Percentiles rank a stretch among this genome's conserved stretches.
Evolutionary conservation across 2,113 vertebrate genomes (phyloP).

Genomic region (Xiphophorus maculatus): DNA sequence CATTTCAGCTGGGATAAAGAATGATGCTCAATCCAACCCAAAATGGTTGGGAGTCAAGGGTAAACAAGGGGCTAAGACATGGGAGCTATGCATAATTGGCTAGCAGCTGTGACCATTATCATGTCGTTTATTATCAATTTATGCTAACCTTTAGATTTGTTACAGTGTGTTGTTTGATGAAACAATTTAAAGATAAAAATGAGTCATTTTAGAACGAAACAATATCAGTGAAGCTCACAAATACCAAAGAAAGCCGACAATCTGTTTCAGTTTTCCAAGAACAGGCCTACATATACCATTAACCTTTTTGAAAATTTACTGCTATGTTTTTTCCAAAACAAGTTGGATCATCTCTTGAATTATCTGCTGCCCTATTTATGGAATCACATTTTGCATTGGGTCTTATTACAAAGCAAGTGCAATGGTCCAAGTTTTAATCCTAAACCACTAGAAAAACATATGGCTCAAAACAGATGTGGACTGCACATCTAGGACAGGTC

Average conservation of each 20-base stretch:
- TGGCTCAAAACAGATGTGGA: constrained; percentile 61
- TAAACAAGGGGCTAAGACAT: constrained; percentile 59
- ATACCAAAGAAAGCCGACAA: constrained; percentile 5
- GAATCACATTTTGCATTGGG: constrained; percentile 10
- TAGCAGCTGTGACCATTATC: constrained; percentile 69
- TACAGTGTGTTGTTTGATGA: constrained; percentile 40
- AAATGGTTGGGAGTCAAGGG: constrained; percentile 64
- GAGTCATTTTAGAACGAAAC: neutral
- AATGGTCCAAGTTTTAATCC: constrained; percentile 28
- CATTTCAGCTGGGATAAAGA: constrained; percentile 74
- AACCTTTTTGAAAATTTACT: constrained; percentile 17
- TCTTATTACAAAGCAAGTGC: constrained; percentile 40
- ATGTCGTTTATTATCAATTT: constrained; percentile 51
- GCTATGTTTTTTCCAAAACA: constrained; percentile 9
- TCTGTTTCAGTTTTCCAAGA: constrained; percentile 5
- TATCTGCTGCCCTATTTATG: constrained; percentile 25
- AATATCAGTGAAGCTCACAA: constrained; percentile 1
- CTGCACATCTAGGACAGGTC: constrained; percentile 70
- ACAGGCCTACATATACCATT: neutral
- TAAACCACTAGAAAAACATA: constrained; percentile 62
- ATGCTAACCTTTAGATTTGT: constrained; percentile 52
- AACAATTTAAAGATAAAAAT: constrained; percentile 26
- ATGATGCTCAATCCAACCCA: constrained; percentile 62
- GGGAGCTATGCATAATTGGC: constrained; percentile 26
- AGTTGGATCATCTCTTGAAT: constrained; percentile 34